Evolutionary conservation across 2,888 invertebrate genomes (phyloP).

Genomic region (Scaptomyza tumidula): DNA sequence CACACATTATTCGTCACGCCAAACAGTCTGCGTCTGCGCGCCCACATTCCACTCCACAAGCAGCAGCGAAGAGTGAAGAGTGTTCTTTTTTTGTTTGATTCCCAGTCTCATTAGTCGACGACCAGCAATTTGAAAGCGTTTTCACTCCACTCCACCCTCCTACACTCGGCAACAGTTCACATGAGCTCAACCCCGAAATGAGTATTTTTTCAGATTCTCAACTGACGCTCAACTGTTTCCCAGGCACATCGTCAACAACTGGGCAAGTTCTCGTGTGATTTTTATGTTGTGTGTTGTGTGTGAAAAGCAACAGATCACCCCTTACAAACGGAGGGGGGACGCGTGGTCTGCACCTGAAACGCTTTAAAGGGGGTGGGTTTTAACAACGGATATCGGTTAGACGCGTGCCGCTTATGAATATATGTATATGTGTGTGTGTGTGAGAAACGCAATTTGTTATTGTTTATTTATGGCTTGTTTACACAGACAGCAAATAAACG

Average conservation of each 20-base stretch:
- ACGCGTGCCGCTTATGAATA: constrained; percentile 54
- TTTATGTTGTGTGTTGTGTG: constrained; percentile 56
- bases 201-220: not conserved
- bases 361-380: constrained; percentile 45
- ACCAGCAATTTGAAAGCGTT: constrained; percentile 46
- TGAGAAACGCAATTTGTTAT: constrained; percentile 71
- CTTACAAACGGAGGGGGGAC: constrained; percentile 11
- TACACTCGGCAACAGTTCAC: constrained; percentile 46
- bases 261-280: constrained; percentile 82
- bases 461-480: constrained; percentile 60
- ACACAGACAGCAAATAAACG: constrained; percentile 34
- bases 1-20: constrained; percentile 65
- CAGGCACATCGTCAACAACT: constrained; percentile 62
- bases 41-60: constrained; percentile 49
- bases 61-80: not conserved
- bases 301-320: constrained; percentile 69
- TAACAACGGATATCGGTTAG: not conserved
- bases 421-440: constrained; percentile 3
- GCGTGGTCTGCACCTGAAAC: constrained; percentile 47
- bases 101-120: constrained; percentile 57
- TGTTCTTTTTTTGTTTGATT: constrained; percentile 19
- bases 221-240: constrained; percentile 31
- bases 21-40: constrained; percentile 52
- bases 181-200: constrained; percentile 25
- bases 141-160: not conserved